Evolutionary conservation across 2,888 invertebrate genomes (phyloP).

Genomic region (Synergus itoensis): DNA sequence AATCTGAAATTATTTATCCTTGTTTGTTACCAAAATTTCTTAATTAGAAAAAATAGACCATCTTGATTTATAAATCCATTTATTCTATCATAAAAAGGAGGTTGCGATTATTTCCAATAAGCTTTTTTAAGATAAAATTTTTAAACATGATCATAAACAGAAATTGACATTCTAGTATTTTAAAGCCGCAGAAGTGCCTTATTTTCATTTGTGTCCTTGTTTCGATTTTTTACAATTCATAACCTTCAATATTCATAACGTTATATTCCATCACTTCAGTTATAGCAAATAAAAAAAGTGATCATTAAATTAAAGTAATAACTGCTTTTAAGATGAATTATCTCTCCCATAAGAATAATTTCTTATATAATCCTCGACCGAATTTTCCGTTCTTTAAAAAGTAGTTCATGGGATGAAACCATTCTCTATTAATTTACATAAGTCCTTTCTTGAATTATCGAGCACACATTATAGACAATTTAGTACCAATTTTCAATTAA

Average conservation of each 20-base stretch:
- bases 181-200: neutral
- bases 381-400: neutral
- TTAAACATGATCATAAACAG: too few relatives aligned
- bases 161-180: neutral
- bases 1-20: neutral
- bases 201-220: neutral
- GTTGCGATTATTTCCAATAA: too few relatives aligned
- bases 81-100: too few relatives aligned
- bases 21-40: neutral
- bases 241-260: neutral
- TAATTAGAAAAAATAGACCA: too few relatives aligned
- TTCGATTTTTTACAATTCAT: neutral
- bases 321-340: neutral
- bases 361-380: constrained; percentile 13
- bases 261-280: neutral
- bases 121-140: too few relatives aligned
- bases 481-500: neutral
- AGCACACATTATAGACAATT: neutral
- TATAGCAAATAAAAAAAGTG: neutral
- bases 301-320: constrained; percentile 4
- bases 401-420: constrained; percentile 10
- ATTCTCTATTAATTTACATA: neutral
- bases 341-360: neutral
- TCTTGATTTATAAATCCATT: neutral
- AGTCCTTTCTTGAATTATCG: neutral